phyloP scores from a whole-genome alignment of 1,140 invertebrate species.

The Zaprionus inermis region DNA sequence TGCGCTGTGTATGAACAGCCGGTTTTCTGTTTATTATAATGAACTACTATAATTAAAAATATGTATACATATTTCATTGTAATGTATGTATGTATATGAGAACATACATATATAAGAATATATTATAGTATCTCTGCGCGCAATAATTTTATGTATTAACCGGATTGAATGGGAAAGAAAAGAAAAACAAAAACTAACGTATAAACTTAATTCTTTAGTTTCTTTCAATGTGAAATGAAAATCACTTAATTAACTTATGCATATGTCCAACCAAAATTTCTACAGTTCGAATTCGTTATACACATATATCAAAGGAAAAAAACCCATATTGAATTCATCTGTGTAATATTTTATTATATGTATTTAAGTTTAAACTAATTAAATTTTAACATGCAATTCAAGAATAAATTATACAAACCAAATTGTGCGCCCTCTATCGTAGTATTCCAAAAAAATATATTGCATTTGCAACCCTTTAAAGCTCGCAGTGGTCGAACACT shows the following conservation, averaged over 20 bases:
- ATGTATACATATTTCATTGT: slow-evolving; percentile 53
- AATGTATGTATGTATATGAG: slow-evolving; percentile 20
- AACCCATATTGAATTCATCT: slow-evolving; percentile 55
- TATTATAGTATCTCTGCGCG: slow-evolving; percentile 60
- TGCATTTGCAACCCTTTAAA: not conserved
- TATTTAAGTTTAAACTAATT: slow-evolving; percentile 75
- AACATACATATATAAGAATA: slow-evolving; percentile 36
- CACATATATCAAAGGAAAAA: slow-evolving; percentile 49
- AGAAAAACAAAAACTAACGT: slow-evolving; percentile 3
- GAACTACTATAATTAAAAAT: slow-evolving; percentile 52
- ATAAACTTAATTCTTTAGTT: not conserved
- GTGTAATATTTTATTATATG: slow-evolving; percentile 68
- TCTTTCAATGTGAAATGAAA: not conserved
- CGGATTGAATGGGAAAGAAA: slow-evolving; percentile 32
- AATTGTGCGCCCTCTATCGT: slow-evolving; percentile 18
- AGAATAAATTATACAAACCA: slow-evolving; percentile 61
- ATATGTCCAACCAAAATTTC: not conserved
- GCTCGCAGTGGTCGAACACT: not conserved
- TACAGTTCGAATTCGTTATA: slow-evolving; percentile 9
- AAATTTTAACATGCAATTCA: slow-evolving; percentile 61
- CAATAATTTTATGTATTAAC: slow-evolving; percentile 73
- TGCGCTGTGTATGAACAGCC: slow-evolving; percentile 65
- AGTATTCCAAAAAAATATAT: not conserved
- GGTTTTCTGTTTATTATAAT: slow-evolving; percentile 76
- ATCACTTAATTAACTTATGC: slow-evolving; percentile 23